These are phyloP conservation scores for Kryptolebias marmoratus DNA, from an alignment of 2,113 vertebrate species.

Conservation along the genomic window DNA sequence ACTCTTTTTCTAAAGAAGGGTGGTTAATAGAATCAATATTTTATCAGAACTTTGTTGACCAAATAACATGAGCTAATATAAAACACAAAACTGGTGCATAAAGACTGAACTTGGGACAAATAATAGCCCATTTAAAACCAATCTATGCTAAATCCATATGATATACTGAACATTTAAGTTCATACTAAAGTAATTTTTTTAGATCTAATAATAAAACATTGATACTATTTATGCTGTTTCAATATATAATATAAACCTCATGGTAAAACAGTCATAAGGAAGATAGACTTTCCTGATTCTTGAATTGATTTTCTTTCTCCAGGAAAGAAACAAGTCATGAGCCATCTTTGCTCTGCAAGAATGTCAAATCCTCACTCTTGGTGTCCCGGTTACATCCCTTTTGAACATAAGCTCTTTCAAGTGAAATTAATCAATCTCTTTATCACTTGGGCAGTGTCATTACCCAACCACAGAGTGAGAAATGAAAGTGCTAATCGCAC, in stretches of 20 bases:
- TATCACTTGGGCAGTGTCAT: conserved; percentile 92
- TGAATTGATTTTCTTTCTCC: conserved; percentile 57
- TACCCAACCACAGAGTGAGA: conserved; percentile 92
- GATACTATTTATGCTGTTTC: background rate
- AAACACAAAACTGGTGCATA: too few relatives aligned
- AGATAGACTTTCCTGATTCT: conserved; percentile 35
- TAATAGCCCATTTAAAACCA: background rate
- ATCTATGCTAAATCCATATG: background rate
- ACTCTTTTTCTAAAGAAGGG: too few relatives aligned
- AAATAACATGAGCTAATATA: too few relatives aligned
- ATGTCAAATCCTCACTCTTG: conserved; percentile 65
- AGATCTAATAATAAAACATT: conserved; percentile 15
- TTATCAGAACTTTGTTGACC: too few relatives aligned
- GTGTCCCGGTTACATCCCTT: conserved; percentile 80
- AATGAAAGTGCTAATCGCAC: conserved; percentile 91
- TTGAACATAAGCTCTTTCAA: conserved; percentile 90
- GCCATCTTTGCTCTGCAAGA: conserved; percentile 49
- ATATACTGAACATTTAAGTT: too few relatives aligned
- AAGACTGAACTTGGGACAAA: too few relatives aligned
- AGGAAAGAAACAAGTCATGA: conserved; percentile 60
- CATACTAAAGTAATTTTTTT: conserved; percentile 7
- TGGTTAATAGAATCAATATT: too few relatives aligned
- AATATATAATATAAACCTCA: conserved; percentile 1
- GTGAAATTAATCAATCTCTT: conserved; percentile 96
- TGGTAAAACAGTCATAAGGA: conserved; percentile 12